These are phyloP conservation scores for Sarcoramphus papa DNA, from an alignment of 2,797 vertebrate genomes.

Conservation along the genomic window DNA sequence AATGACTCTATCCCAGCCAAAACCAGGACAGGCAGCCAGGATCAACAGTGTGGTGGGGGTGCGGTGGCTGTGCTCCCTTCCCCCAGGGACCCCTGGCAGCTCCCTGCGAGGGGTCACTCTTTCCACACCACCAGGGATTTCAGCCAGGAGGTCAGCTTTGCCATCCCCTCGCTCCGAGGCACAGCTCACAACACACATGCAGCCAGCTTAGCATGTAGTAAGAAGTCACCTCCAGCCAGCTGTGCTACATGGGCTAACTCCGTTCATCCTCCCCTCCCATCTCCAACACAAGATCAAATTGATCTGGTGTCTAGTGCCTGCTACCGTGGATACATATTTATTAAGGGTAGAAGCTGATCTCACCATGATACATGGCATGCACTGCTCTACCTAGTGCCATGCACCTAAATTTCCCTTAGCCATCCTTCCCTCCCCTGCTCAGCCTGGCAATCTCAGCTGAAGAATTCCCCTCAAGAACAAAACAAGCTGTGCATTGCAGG, in stretches of 20 bases:
- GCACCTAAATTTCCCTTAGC: background rate
- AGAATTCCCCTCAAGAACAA: background rate
- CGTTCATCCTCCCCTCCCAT: background rate
- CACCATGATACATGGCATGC: background rate
- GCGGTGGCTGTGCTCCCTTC: background rate
- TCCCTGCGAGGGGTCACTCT: background rate
- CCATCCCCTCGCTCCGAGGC: background rate
- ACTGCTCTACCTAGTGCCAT: fast-evolving
- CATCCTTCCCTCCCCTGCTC: background rate
- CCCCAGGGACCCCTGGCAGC: background rate
- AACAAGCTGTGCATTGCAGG: background rate
- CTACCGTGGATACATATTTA: background rate
- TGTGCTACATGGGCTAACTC: fast-evolving
- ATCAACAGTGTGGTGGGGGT: fast-evolving
- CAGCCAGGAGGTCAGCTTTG: background rate
- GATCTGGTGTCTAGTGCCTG: background rate
- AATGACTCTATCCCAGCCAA: too few species aligned
- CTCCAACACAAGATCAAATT: background rate
- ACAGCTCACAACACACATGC: background rate
- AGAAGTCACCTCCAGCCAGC: background rate
- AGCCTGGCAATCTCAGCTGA: background rate
- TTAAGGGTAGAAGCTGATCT: background rate
- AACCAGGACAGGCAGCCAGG: background rate
- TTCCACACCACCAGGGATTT: background rate
- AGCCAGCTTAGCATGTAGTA: background rate